These are phyloP conservation scores for Hestina assimilis DNA, from an alignment of 1,140 invertebrate species.

Conservation along the genomic window DNA sequence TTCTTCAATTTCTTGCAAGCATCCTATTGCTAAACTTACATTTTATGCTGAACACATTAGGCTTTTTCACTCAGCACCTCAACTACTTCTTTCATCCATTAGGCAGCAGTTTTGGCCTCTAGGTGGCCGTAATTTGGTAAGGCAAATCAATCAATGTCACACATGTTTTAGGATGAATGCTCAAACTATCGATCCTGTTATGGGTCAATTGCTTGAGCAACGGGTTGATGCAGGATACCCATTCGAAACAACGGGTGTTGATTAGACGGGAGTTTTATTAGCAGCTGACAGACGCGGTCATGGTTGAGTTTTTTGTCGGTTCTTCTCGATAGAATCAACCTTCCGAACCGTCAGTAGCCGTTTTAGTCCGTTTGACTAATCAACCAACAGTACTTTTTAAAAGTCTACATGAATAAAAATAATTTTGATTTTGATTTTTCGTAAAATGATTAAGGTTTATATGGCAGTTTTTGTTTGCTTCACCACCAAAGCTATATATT, in stretches of 20 bases:
- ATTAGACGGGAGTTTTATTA: background rate
- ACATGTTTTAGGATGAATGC: conserved; percentile 3
- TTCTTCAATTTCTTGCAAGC: conserved; percentile 38
- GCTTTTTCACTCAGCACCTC: conserved; percentile 6
- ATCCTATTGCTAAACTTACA: background rate
- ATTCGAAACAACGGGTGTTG: conserved; percentile 1
- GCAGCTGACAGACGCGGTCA: background rate
- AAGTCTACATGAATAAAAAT: too few species aligned
- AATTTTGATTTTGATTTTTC: too few species aligned
- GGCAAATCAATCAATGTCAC: background rate
- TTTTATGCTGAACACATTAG: conserved; percentile 9
- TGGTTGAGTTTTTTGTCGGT: too few species aligned
- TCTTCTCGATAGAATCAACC: too few species aligned
- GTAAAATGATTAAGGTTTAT: background rate
- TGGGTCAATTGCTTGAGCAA: conserved; percentile 2
- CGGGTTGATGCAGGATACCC: conserved; percentile 1
- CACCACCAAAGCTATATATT: background rate
- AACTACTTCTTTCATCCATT: conserved; percentile 3
- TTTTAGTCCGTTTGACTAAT: too few species aligned
- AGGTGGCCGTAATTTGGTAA: conserved; percentile 11
- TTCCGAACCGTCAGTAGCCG: too few species aligned
- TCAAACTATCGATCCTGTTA: background rate
- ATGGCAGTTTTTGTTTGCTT: conserved; percentile 1
- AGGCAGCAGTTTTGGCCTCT: conserved; percentile 7
- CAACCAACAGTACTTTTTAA: too few species aligned